Base-by-base conservation (phyloP, 2,113 vertebrate genomes). In the Lanius collurio region DNA sequence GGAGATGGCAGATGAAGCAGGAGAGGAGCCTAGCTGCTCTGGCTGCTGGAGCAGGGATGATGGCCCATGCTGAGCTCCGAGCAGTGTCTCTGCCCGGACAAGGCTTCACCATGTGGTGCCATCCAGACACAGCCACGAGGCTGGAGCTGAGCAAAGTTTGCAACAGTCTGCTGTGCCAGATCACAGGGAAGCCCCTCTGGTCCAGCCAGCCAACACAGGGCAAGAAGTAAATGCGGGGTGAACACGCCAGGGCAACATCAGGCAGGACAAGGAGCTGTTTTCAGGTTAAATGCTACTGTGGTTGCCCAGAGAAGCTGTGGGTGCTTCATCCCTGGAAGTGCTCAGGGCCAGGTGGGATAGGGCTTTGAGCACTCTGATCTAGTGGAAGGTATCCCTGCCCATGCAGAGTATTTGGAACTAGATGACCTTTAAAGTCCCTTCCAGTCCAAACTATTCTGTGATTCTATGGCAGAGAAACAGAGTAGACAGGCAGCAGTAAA, bases 31-130 rank as follows among this genome's bases (percentile, higher is more conserved):
- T 3, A 33, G 24, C 17, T 55, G 39, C 35, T 15, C 35, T 57
- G 46, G 41, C 41, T 87, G 50, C 9, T 3, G 27, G 33, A 7
- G 11, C n/a, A 42, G 42, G 18, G 67, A 1, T 39, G 52, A 5
- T 7, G 31, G 30, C 15, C 33, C 3, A 2, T 33, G 41, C 56
- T 11, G 13, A 47, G 33, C 67, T 65, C 22, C 44, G 24, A 9
- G 75, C 62, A 15, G 35, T 16, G 44, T 53, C 39, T 23, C 35
- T 59, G n/a, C 33, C 30, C 0, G 0, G 15, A 9, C 3, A n/a
- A 55, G 46, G 21, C 64, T 75, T 55, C 17, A 16, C 55, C 1
- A 0, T 0, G 2, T 0, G 1, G 21, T 60, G 57, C 53, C 4
- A 6, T 2, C 63, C 23, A 22, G 10, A 6, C 47, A 19, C 35